A percentile compares a stretch with the other conserved stretches of the same genome.
Evolutionary conservation across 2,113 vertebrate species (phyloP).

Genomic region (Nanger granti): DNA sequence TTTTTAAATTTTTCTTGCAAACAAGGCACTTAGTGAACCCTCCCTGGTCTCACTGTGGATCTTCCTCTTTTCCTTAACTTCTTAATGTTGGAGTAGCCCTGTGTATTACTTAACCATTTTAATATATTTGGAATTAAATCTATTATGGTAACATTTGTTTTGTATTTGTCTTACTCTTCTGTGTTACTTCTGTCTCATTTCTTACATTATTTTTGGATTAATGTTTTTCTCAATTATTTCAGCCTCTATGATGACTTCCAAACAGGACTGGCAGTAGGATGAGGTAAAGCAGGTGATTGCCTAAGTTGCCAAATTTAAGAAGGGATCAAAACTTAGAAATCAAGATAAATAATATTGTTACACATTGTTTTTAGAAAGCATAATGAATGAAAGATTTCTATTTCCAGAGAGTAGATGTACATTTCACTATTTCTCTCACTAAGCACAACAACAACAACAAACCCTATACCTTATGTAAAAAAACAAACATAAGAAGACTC

Average conservation of each 20-base stretch:
- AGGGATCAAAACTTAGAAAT: neutral
- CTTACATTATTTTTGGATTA: neutral
- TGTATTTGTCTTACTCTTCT: neutral
- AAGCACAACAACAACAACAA: neutral
- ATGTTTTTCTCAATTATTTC: neutral
- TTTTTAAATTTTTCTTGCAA: conserved; percentile 80
- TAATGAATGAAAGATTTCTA: neutral
- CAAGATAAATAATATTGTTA: neutral
- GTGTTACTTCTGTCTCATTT: neutral
- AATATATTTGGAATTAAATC: neutral
- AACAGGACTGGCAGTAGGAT: neutral
- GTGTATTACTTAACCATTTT: neutral
- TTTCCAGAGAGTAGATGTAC: neutral
- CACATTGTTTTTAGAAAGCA: neutral
- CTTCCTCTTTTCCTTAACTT: neutral
- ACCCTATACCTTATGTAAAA: neutral
- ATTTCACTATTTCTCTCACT: neutral
- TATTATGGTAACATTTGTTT: neutral
- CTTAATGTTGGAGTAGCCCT: neutral
- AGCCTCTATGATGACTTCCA: neutral
- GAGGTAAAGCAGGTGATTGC: neutral
- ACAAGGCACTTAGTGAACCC: conserved; percentile 72
- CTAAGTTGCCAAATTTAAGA: neutral
- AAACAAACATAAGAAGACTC: neutral
- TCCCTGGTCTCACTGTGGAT: neutral